Base-by-base conservation (phyloP, 1,140 invertebrate genomes). In the Drosophila parvula region DNA sequence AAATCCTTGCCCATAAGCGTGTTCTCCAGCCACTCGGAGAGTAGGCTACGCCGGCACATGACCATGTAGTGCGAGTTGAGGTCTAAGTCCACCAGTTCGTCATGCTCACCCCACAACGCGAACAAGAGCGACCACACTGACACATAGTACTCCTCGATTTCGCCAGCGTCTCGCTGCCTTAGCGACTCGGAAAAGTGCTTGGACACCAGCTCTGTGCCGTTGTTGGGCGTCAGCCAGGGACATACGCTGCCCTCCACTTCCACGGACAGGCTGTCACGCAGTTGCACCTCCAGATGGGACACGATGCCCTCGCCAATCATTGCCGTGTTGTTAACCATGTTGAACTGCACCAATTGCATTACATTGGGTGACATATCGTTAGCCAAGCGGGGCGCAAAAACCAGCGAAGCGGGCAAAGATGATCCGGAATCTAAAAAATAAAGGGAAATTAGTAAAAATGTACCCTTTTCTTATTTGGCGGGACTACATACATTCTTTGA, bases 71-170 rank as follows among this genome's bases (percentile, higher is more conserved):
- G 91, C 0, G 78, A 83, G 12, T 55, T 78, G 5, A 38, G 30
- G n/a, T 92, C 86, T 14, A 69, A 63, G 0, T 82, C 86, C 14
- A 86, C 77, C 4, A 92, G 53, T 1, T 94, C 93, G 0, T 94
- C 90, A 58, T 95, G 92, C 38, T 94, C 94, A 4, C 97, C 97
- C 97, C 97, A 98, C 2, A 98, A 93, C 1, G 97, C 96, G 3
- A 95, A 94, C 81, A 96, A 95, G 2, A 98, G 93, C 41, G 95
- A 94, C 95, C 96, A 98, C n/a, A 98, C 95, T 34, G 94, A 94
- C 56, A 82, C 93, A 3, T 89, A 92, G 86, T 94, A 94, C 3
- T 71, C 68, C 4, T 92, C 82, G 4, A 90, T 85, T 4, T 73
- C 73, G 45, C 93, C 92, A 18, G 70, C 65, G 8, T 78, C 71